Percentiles rank a stretch among this genome's conserved stretches.
phyloP scores from a whole-genome alignment of 1,140 invertebrate species.

The Anastrepha obliqua region DNA sequence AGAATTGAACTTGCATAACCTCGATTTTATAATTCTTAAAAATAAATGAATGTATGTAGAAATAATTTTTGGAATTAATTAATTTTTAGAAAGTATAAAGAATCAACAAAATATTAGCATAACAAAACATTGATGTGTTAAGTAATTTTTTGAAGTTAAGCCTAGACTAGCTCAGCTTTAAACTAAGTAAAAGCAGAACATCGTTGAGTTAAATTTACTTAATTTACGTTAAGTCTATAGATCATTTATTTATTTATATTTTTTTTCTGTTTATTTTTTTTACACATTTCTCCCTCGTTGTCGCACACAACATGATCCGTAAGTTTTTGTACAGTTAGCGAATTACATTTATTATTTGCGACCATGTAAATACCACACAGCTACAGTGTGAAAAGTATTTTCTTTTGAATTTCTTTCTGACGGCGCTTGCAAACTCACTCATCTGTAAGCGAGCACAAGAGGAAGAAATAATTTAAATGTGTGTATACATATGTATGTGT shows the following conservation, averaged over 20 bases:
- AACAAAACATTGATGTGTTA: no score
- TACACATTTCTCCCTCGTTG: neutral
- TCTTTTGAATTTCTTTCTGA: neutral
- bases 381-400: neutral
- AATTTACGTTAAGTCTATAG: no score
- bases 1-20: no score
- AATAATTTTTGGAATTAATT: no score
- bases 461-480: neutral
- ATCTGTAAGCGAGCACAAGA: neutral
- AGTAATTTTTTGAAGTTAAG: no score
- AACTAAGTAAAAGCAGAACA: no score
- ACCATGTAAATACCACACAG: neutral
- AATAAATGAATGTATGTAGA: no score
- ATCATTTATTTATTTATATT: neutral
- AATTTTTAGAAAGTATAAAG: no score
- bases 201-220: no score
- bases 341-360: neutral
- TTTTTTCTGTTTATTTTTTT: neutral
- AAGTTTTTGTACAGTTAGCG: conserved; percentile 33
- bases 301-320: neutral
- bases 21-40: no score
- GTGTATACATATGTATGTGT: neutral
- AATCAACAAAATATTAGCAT: no score
- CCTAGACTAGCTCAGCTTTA: no score
- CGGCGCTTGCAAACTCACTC: neutral